A percentile compares a stretch with the other conserved stretches of the same genome.
Evolutionary conservation across 2,888 invertebrate species (phyloP).

Genomic region (Platycheirus albimanus): DNA sequence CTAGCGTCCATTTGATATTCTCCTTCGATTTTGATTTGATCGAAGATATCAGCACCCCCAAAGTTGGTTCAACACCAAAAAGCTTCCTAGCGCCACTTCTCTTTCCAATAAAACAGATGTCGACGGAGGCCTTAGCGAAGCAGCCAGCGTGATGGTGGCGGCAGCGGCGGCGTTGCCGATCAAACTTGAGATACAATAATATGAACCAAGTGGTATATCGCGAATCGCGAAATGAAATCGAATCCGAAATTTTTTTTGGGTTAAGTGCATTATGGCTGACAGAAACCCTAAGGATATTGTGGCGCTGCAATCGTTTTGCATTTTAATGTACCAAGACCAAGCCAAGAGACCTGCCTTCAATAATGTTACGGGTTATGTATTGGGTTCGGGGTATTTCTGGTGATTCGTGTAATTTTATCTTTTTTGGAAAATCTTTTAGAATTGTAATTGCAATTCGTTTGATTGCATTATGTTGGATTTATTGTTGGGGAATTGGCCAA

Average conservation of each 20-base stretch:
- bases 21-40: constrained; percentile 63
- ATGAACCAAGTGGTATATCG: constrained; percentile 36
- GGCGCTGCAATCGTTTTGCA: constrained; percentile 44
- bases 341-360: constrained; percentile 2
- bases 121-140: too few relatives aligned
- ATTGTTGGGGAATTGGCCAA: constrained; percentile 69
- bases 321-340: too few relatives aligned
- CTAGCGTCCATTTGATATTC: constrained; percentile 46
- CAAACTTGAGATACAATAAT: constrained; percentile 53
- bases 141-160: background rate
- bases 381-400: constrained; percentile 26
- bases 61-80: constrained; percentile 32
- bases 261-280: constrained; percentile 70
- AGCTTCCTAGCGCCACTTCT: constrained; percentile 66
- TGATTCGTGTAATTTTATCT: constrained; percentile 62
- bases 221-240: constrained; percentile 65
- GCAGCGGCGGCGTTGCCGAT: constrained; percentile 1
- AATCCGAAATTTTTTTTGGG: constrained; percentile 54
- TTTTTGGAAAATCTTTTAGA: constrained; percentile 48
- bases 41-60: constrained; percentile 59
- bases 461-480: constrained; percentile 71
- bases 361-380: background rate
- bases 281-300: constrained; percentile 69
- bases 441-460: constrained; percentile 71
- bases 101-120: constrained; percentile 3